Evolutionary conservation across 1,140 invertebrate species (phyloP).

Genomic region (Euura lappo): DNA sequence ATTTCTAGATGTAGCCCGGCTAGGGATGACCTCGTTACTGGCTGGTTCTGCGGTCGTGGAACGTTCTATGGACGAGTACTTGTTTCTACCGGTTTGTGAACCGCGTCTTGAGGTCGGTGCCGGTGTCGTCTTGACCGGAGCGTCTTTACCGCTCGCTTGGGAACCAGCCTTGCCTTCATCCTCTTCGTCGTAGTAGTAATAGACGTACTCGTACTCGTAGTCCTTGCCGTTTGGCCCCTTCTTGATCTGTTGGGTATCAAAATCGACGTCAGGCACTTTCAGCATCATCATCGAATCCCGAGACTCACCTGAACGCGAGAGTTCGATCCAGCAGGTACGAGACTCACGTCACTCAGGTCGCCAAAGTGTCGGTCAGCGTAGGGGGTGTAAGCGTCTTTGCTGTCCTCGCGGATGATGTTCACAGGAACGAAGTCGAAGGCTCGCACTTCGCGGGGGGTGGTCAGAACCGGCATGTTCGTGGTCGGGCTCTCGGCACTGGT

Average conservation of each 20-base stretch:
- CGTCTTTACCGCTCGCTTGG: conserved; percentile 40
- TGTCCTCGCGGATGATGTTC: conserved; percentile 54
- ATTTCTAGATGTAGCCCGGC: conserved; percentile 61
- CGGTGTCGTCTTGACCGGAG: conserved; percentile 66
- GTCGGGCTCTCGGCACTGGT: conserved; percentile 52
- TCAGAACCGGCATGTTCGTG: conserved; percentile 54
- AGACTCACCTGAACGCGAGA: conserved; percentile 52
- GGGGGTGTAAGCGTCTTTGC: conserved; percentile 41
- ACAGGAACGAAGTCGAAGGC: conserved; percentile 56
- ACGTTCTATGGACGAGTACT: conserved; percentile 73
- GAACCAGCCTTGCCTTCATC: conserved; percentile 63
- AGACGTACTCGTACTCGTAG: conserved; percentile 90
- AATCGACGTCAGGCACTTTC: background rate
- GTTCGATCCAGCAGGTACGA: conserved; percentile 55
- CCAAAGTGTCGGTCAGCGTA: conserved; percentile 48
- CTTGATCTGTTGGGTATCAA: conserved; percentile 73
- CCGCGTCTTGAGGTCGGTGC: conserved; percentile 52
- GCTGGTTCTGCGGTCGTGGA: conserved; percentile 65
- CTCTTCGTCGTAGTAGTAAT: conserved; percentile 89
- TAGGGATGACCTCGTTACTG: conserved; percentile 73
- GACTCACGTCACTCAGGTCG: conserved; percentile 52
- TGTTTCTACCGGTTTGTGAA: conserved; percentile 57
- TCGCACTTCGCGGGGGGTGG: conserved; percentile 46
- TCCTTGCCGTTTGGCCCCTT: conserved; percentile 90
- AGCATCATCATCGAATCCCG: background rate